Evolutionary conservation across 2,797 vertebrate species (phyloP).

Genomic region (Xenops minutus): DNA sequence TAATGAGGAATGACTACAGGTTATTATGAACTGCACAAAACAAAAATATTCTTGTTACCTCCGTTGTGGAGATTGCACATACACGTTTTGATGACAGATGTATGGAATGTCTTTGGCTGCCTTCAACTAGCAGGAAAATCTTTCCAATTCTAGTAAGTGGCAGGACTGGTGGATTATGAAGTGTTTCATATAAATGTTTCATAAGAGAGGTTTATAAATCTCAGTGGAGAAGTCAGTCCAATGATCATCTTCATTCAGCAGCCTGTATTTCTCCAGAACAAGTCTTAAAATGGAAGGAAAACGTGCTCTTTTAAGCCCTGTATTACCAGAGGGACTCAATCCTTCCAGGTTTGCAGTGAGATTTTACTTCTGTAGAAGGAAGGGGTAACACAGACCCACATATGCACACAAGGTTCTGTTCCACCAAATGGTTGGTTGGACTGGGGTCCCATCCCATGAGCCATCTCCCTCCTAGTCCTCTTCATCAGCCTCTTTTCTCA

Average conservation of each 20-base stretch:
- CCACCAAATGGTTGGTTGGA: not conserved
- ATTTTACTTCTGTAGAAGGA: not conserved
- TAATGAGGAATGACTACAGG: not conserved
- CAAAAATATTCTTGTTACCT: not conserved
- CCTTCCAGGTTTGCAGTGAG: not conserved
- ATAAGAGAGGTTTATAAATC: not conserved
- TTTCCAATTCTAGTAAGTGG: not conserved
- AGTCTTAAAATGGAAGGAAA: not conserved
- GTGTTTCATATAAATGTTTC: slow-evolving; percentile 26
- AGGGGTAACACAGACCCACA: not conserved
- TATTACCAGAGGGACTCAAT: rapidly evolving
- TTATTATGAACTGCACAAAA: not conserved
- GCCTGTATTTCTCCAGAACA: not conserved
- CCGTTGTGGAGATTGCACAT: not conserved
- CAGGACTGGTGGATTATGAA: not conserved
- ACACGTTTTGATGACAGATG: not conserved
- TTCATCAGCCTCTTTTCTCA: not conserved
- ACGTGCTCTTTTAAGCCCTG: not conserved
- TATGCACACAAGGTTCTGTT: not conserved
- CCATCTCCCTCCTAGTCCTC: not conserved
- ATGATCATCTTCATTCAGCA: not conserved
- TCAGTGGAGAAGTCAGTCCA: not conserved
- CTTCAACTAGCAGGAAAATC: not conserved
- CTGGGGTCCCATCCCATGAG: no score
- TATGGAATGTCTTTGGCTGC: not conserved